These are phyloP conservation scores for Heteromurus nitidus DNA, from an alignment of 2,888 invertebrate species.

Conservation along the genomic window DNA sequence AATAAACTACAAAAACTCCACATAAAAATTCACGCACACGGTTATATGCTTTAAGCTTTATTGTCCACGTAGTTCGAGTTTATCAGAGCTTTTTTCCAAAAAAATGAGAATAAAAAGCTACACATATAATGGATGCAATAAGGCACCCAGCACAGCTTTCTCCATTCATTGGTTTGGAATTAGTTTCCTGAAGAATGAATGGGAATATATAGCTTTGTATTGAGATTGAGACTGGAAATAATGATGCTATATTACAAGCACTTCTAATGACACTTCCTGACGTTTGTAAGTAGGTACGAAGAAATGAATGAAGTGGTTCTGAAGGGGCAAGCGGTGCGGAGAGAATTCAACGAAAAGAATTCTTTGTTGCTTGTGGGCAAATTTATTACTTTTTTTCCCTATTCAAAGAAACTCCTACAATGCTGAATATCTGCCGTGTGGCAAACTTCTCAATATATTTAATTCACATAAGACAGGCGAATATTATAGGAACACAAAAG, in stretches of 20 bases:
- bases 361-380: slow-evolving; percentile 28
- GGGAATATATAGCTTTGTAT: slow-evolving; percentile 12
- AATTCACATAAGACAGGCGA: too few species aligned
- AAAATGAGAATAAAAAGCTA: neutral
- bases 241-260: slow-evolving; percentile 46
- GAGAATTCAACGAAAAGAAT: neutral
- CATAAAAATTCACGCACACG: too few species aligned
- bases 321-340: slow-evolving; percentile 14
- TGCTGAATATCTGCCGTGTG: too few species aligned
- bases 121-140: too few species aligned
- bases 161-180: slow-evolving; percentile 43
- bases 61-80: too few species aligned
- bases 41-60: too few species aligned
- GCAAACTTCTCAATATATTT: too few species aligned
- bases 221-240: slow-evolving; percentile 52
- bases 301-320: slow-evolving; percentile 26
- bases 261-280: slow-evolving; percentile 49
- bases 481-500: too few species aligned
- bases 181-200: slow-evolving; percentile 49
- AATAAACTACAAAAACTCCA: too few species aligned
- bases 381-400: slow-evolving; percentile 7
- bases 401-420: neutral
- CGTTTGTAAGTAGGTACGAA: slow-evolving; percentile 10
- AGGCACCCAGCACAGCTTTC: slow-evolving; percentile 20
- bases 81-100: neutral